Base-by-base conservation (phyloP, 2,888 invertebrate species). In the Arge pagana region DNA sequence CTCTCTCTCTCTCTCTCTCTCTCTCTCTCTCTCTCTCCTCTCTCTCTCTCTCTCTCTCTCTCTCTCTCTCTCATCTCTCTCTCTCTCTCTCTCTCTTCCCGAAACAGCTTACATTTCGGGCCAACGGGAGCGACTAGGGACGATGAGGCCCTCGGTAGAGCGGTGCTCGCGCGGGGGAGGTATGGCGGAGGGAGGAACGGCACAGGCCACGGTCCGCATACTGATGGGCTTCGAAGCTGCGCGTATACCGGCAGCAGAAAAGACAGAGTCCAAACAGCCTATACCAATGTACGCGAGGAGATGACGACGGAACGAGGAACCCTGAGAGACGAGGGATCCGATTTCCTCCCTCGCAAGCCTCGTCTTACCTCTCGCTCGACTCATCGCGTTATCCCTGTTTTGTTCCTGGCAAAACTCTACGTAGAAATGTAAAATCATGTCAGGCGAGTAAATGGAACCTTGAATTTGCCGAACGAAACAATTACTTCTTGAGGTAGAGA, bases 151-250 rank as follows among this genome's bases (percentile, higher is more conserved):
- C 23, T 33, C 28, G 45, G 36, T 2, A 23, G 42, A 19, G 48
- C 23, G 40, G 45, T 31, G 50, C n/a, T n/a, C n/a, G n/a, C n/a
- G 33, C 30, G 53, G 30, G 54, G 60, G 54, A 57, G 54, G 56
- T 63, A 57, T 45, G 52, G 54, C 56, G 43, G 35, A 51, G 55
- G 56, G 55, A 54, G 61, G 57, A 36, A 48, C 57, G 60, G 62
- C 61, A 58, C 63, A 63, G 61, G 67, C 64, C 75, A 74, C 73
- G 75, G 71, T 68, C 69, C 72, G 75, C 75, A 76, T 76, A 76
- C 75, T 76, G 74, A 76, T 74, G 69, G 64, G 66, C 63, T 63
- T 62, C 59, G 64, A 62, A 63, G 21, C 33, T 7, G 21, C 45
- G 45, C 45, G 45, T 45, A 45, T 33, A 45, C 45, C 45, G 33